Conservation (phyloP, 2,797 vertebrate genomes). For the Oophaga sylvatica region DNA sequence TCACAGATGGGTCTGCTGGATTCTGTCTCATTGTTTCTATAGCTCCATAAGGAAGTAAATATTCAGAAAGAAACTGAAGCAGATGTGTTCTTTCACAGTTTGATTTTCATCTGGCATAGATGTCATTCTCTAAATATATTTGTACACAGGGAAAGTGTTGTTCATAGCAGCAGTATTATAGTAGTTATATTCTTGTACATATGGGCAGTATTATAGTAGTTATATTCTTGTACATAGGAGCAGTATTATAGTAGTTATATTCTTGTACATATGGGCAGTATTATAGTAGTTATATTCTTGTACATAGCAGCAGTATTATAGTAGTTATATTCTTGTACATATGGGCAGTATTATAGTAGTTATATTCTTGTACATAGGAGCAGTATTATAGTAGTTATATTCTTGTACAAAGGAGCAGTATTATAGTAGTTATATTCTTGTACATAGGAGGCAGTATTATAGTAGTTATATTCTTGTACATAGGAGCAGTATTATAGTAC, state of each 20-base stretch:
- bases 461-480: no score
- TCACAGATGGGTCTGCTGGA: slow-evolving; percentile 24
- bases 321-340: background rate
- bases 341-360: background rate
- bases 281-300: slow-evolving; percentile 29
- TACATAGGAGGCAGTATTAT: slow-evolving; percentile 7
- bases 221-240: background rate
- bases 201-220: background rate
- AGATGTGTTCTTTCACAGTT: background rate
- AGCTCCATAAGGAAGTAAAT: background rate
- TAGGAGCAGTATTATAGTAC: no score
- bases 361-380: background rate
- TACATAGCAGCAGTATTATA: slow-evolving; percentile 3
- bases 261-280: background rate
- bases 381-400: background rate
- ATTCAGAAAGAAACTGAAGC: background rate
- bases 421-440: background rate
- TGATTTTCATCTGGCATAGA: background rate
- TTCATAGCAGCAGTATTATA: no score
- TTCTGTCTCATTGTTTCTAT: background rate
- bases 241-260: slow-evolving; percentile 4
- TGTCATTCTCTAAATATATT: background rate
- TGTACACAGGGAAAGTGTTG: no score
- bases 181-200: background rate
- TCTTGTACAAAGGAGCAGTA: background rate